phyloP scores from a whole-genome alignment of 2,797 vertebrate genomes.

The Falco columbarius region DNA sequence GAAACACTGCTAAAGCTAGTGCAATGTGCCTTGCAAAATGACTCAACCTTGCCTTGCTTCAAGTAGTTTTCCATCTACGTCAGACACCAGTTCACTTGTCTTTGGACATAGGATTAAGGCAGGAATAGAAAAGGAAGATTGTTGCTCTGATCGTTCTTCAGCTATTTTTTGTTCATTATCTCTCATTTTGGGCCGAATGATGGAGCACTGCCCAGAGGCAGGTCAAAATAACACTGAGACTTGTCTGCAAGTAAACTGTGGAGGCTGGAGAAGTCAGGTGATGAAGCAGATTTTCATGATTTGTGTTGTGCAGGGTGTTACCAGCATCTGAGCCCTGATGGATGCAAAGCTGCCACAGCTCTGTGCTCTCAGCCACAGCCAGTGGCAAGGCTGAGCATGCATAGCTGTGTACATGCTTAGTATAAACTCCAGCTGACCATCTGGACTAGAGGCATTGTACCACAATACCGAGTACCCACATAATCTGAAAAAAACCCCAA shows the following conservation, averaged over 20 bases:
- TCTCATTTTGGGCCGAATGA: not conserved
- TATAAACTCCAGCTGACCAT: not conserved
- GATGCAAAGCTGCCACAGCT: not conserved
- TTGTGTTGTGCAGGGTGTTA: not conserved
- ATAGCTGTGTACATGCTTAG: fast-evolving
- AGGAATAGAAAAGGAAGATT: not conserved
- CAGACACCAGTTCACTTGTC: not conserved
- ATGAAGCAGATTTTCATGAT: not conserved
- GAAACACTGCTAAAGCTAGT: not conserved
- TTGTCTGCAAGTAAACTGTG: not conserved
- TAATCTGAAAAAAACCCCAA: not conserved
- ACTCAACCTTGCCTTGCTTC: not conserved
- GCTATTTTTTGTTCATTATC: not conserved
- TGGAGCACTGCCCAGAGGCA: not conserved
- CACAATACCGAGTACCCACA: not conserved
- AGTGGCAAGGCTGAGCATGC: not conserved
- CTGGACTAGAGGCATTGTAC: not conserved
- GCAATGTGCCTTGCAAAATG: not conserved
- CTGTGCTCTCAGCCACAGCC: fast-evolving
- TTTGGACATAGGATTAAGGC: not conserved
- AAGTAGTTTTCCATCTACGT: not conserved
- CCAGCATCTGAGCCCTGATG: fast-evolving
- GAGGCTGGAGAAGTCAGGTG: not conserved
- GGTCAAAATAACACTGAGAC: not conserved
- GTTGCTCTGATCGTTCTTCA: not conserved